A percentile compares a stretch with the other conserved stretches of the same genome.
phyloP scores from a whole-genome alignment of 2,113 vertebrate genomes.

The Camelus bactrianus region DNA sequence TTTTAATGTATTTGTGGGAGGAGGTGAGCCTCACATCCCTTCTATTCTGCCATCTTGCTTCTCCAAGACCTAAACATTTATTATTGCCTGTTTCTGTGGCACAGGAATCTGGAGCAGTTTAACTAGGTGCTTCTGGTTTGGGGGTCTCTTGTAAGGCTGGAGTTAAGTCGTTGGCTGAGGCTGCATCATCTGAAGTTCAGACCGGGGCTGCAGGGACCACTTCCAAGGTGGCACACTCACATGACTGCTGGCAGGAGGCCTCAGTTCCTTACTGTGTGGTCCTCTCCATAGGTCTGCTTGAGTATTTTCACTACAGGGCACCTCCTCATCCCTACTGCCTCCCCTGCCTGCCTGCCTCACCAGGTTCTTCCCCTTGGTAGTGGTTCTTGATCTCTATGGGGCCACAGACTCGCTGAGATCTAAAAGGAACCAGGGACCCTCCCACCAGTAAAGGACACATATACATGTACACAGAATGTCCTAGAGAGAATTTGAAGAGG shows the following conservation, averaged over 20 bases:
- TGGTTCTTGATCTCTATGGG: neutral
- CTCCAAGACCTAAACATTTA: too few species aligned
- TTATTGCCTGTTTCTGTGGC: neutral
- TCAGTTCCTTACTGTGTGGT: accelerated
- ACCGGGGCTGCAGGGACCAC: neutral
- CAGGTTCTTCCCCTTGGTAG: too few species aligned
- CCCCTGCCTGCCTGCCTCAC: too few species aligned
- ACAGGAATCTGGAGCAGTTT: neutral
- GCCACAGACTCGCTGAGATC: neutral
- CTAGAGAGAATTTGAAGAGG: neutral
- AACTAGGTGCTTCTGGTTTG: neutral
- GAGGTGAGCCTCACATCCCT: too few species aligned
- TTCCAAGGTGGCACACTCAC: neutral
- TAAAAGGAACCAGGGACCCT: neutral
- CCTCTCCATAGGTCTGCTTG: neutral
- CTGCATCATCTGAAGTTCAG: neutral
- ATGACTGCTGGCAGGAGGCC: neutral
- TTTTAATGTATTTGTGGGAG: too few species aligned
- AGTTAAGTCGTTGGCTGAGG: neutral
- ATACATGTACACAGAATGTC: neutral
- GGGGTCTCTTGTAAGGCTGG: neutral
- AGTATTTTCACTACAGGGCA: neutral
- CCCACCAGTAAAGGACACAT: neutral
- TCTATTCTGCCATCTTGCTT: too few species aligned
- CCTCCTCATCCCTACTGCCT: neutral